Conservation (phyloP, 2,797 vertebrate species). For the Melanotaenia trifasciata region DNA sequence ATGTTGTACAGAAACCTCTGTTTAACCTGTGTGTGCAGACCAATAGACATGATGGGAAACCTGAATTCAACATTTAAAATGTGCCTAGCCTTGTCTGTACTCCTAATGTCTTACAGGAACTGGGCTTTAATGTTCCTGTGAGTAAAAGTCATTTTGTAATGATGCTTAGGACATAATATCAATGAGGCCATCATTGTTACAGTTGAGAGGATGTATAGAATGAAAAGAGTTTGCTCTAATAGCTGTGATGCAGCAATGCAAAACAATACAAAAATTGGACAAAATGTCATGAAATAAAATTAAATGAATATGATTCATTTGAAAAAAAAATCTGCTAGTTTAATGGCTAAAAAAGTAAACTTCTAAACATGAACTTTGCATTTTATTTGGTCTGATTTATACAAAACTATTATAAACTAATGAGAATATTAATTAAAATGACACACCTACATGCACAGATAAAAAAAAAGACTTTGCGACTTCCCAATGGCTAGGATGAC, state of each 20-base stretch:
- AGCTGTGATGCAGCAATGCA: neutral
- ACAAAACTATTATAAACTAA: too few relatives aligned
- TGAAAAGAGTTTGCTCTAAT: slow-evolving; percentile 8
- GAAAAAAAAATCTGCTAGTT: neutral
- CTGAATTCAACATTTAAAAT: slow-evolving; percentile 15
- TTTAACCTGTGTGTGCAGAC: slow-evolving; percentile 49
- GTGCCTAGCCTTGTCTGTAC: slow-evolving; percentile 9
- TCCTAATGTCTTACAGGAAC: slow-evolving; percentile 34
- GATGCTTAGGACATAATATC: slow-evolving; percentile 33
- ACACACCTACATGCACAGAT: neutral
- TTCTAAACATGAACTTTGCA: too few relatives aligned
- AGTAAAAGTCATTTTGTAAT: slow-evolving; percentile 40
- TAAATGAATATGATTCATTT: neutral
- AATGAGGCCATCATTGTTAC: slow-evolving; percentile 28
- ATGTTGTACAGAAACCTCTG: slow-evolving; percentile 19
- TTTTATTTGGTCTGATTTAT: too few relatives aligned
- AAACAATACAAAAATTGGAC: slow-evolving; percentile 12
- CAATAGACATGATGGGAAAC: slow-evolving; percentile 25
- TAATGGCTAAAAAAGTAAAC: neutral
- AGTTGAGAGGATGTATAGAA: slow-evolving; percentile 6
- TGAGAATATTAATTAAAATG: neutral
- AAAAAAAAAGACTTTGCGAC: too few relatives aligned
- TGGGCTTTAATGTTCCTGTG: slow-evolving; percentile 31
- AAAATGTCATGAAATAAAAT: neutral
- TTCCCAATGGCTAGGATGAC: too few relatives aligned